These are phyloP conservation scores for Zaprionus davidi DNA, from an alignment of 1,140 invertebrate genomes.

Conservation along the genomic window DNA sequence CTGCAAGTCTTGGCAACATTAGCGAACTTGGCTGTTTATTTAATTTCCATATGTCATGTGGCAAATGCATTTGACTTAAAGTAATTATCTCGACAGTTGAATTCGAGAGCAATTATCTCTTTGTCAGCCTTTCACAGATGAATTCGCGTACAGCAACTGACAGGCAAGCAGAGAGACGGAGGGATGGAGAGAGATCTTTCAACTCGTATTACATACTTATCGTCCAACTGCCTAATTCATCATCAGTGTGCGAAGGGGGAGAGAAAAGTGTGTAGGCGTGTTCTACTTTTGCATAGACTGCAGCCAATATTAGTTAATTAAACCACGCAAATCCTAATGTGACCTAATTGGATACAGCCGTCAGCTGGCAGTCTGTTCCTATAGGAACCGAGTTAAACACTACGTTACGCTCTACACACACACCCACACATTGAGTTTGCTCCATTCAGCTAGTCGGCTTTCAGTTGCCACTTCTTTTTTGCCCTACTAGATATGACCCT, in stretches of 20 bases:
- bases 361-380: constrained; percentile 48
- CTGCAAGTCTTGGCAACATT: background rate
- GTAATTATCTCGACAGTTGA: background rate
- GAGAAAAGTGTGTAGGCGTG: background rate
- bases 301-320: constrained; percentile 75
- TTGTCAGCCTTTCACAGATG: background rate
- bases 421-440: constrained; percentile 9
- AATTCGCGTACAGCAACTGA: background rate
- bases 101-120: background rate
- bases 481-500: constrained; percentile 62
- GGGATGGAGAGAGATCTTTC: background rate
- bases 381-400: constrained; percentile 6
- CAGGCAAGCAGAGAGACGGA: background rate
- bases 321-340: constrained; percentile 77
- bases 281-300: constrained; percentile 20
- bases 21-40: background rate
- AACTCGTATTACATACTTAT: constrained; percentile 3
- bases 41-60: background rate
- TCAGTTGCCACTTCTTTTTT: constrained; percentile 17
- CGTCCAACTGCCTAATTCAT: background rate
- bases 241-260: background rate
- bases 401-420: constrained; percentile 27
- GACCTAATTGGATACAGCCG: constrained; percentile 68
- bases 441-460: constrained; percentile 45
- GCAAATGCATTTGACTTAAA: background rate